Evolutionary conservation across 2,797 vertebrate genomes (phyloP), one percentile per base, ranked within the genome.

Genomic region (Diceros bicornis): DNA sequence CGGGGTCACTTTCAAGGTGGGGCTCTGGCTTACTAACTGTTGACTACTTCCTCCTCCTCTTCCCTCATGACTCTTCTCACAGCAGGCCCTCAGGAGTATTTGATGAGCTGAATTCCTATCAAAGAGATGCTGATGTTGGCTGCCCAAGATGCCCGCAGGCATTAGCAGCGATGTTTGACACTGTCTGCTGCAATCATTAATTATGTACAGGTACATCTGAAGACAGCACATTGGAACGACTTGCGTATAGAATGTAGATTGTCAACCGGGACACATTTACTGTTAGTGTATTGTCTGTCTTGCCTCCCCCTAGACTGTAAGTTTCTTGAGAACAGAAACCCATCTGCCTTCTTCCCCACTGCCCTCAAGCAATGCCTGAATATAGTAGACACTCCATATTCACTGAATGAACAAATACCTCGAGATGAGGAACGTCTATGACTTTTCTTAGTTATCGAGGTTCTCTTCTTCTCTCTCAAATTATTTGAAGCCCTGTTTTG

Each of bases 301-400:
- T 4, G 50, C 34, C 59, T 96, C 94, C 85, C 18, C 11, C 34
- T 68, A 55, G 84, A 83, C 8, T 66, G 7, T 69, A 32, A 78
- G 23, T 74, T 91, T 83, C 94, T 6, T 0, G 27, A 44, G 69
- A 75, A 27, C 37, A 71, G 64, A 96, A 78, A 74, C 79, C 68
- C 72, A 41, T 32, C 18, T 71, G 68, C 69, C 34, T 37, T 17
- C 91, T 59, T 57, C 16, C 66, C 61, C 12, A n/a, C 7, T 11
- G 27, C 74, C 87, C 79, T 52, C 4, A 14, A 71, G 85, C 75
- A n/a, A 66, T 2, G 52, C 44, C 69, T 93, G 77, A 77, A 68
- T 74, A 27, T 1, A 47, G 6, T 7, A n/a, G 68, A n/a, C n/a
- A 50, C 79, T 62, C 11, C 0, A 0, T 8, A 18, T 47, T 74